These are phyloP conservation scores for Ophiothrix spiculata DNA, from an alignment of 35 echinoderm and acorn worm species.

Conservation along the genomic window DNA sequence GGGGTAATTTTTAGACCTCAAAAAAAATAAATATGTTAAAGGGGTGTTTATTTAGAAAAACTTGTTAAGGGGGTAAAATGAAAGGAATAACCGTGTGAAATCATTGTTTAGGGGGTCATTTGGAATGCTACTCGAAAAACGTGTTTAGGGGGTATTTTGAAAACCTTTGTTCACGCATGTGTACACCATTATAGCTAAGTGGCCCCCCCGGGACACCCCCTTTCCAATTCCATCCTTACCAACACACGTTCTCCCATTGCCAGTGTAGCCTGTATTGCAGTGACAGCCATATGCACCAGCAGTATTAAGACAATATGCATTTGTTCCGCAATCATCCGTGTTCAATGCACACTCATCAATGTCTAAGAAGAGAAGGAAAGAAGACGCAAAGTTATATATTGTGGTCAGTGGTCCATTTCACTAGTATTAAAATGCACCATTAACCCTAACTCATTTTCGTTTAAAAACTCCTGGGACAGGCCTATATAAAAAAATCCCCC, in stretches of 20 bases:
- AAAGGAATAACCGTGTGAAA: no score
- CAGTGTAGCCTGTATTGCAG: slow-evolving; percentile 21
- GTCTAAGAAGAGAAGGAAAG: background rate
- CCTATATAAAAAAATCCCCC: background rate
- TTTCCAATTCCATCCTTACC: no score
- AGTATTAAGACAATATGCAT: slow-evolving; percentile 10
- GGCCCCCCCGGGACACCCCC: no score
- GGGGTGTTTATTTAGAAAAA: no score
- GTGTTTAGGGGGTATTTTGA: no score
- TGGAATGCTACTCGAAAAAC: no score
- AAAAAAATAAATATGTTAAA: no score
- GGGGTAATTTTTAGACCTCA: no score
- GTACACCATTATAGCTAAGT: no score
- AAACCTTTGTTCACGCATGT: no score
- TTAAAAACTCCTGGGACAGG: background rate
- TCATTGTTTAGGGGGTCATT: no score
- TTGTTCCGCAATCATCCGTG: background rate
- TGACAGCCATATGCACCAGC: slow-evolving; percentile 24
- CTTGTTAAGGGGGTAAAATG: no score
- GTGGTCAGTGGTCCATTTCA: background rate
- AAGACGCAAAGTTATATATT: background rate
- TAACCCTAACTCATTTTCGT: background rate
- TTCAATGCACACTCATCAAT: background rate
- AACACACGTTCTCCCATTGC: slow-evolving; percentile 24
- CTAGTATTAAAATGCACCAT: background rate